phyloP scores from a whole-genome alignment of 2,113 vertebrate species.

The human region GRCh38 chr2:203936001-203936500 shows the following conservation, averaged over 20 bases:
- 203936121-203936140: not conserved
- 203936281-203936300: not conserved
- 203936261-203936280: not conserved
- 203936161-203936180: not conserved
- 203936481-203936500: not conserved
- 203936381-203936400: not conserved
- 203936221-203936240: conserved; percentile 11
- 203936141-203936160: not conserved
- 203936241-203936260: not conserved
- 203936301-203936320: not conserved
- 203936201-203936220: not conserved
- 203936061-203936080: not conserved
- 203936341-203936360: conserved; percentile 11
- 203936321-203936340: not conserved
- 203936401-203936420: not conserved
- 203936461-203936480: not conserved
- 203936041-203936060: not conserved
- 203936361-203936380: conserved; percentile 45
- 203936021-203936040: not conserved
- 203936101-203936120: not conserved
- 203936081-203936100: not conserved
- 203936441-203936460: not conserved
- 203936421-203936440: conserved; percentile 16
- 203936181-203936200: not conserved
- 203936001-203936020: not conserved